Evolutionary conservation across 1,140 invertebrate genomes (phyloP).

Genomic region (Saccostrea glomerata): DNA sequence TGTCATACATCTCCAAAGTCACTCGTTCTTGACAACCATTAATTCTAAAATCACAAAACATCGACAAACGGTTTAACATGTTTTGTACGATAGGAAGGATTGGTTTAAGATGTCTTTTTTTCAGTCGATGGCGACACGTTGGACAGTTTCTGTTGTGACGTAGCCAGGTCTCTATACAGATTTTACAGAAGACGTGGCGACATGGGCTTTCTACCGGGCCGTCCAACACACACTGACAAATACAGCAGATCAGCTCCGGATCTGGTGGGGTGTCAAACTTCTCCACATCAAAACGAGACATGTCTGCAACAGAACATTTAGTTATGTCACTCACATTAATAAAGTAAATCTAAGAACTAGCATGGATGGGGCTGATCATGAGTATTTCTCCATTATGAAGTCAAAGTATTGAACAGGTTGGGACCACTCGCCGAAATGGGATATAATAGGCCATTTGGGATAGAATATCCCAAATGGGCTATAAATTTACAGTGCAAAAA

Average conservation of each 20-base stretch:
- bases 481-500: too few species aligned
- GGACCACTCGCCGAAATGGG: too few species aligned
- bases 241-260: slow-evolving; percentile 72
- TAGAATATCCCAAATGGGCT: too few species aligned
- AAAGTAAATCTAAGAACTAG: too few species aligned
- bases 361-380: too few species aligned
- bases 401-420: too few species aligned
- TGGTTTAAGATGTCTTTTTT: slow-evolving; percentile 62
- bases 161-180: slow-evolving; percentile 72
- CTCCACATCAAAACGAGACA: slow-evolving; percentile 73
- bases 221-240: slow-evolving; percentile 74
- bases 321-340: too few species aligned
- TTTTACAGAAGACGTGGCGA: slow-evolving; percentile 74
- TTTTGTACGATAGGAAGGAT: slow-evolving; percentile 73
- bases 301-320: slow-evolving; percentile 34
- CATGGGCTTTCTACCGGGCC: slow-evolving; percentile 71
- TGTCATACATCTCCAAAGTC: slow-evolving; percentile 62
- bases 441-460: too few species aligned
- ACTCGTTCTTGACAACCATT: slow-evolving; percentile 65
- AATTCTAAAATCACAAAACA: slow-evolving; percentile 64
- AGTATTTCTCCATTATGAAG: too few species aligned
- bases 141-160: slow-evolving; percentile 68
- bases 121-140: slow-evolving; percentile 64
- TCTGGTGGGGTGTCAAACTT: slow-evolving; percentile 72
- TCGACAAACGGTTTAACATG: slow-evolving; percentile 70